Evolutionary conservation across 2,888 invertebrate species (phyloP), one percentile per base, ranked within the genome.

Genomic region (Drosophila recens): DNA sequence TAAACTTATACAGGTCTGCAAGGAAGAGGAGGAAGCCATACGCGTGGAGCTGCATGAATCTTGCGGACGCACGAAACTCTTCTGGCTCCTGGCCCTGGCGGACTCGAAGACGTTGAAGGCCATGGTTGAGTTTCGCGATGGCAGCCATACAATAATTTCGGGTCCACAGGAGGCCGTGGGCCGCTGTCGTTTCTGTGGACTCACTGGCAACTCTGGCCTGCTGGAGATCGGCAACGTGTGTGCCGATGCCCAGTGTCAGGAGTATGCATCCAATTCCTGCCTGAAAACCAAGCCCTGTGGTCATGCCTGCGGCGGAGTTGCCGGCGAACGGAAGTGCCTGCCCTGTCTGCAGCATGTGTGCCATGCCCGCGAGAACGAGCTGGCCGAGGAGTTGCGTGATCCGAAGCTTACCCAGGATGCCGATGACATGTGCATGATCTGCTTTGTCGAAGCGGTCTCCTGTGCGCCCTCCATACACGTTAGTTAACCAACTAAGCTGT

Each of bases 371-470:
- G 92, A 93, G 61, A 93, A 92, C 48, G 91, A 92, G 71, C 64
- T 89, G 49, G 91, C 91, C 6, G 92, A 91, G 46, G 90, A 87
- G 54, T 52, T 87, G 45, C 91, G 88, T 36, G 91, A 91, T 40
- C 93, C 93, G 6, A 93, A 94, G 62, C 94, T 99, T 56, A 96
- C 97, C 15, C 99, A 99, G 93, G 99, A 99, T 92, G 98, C 98
- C 0, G 99, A 99, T 90, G 99, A 99, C 91, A 98, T 99, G 98
- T 99, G 99, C 93, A 99, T 99, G 97, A 98, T 99, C 85, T 99
- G 99, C 92, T 99, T 99, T 93, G 98, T 98, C 0, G 99, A 99
- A 92, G 98, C 99, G 0, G 93, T 99, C 45, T 97, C 98, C 34
- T 98, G 97, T 77, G 98, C 99, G 0, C 99, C 99, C 10, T 97